phyloP scores from a whole-genome alignment of 53 echinoderm and acorn worm species.

The Astropecten irregularis region DNA sequence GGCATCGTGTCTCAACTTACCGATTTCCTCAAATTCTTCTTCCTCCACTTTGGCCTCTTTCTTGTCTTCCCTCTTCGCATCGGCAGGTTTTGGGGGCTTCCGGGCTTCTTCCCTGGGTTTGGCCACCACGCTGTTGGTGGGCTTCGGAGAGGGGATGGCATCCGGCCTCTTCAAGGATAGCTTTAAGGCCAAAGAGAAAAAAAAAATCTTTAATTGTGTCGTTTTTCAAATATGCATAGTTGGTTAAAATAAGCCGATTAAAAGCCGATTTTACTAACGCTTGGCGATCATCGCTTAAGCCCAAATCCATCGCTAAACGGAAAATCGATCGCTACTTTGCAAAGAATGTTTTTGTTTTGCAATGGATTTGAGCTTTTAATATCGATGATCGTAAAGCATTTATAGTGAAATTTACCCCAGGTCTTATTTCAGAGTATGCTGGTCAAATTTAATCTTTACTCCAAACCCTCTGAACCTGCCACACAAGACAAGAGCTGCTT shows the following conservation, averaged over 20 bases:
- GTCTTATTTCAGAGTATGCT: no score
- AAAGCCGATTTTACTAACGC: neutral
- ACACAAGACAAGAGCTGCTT: no score
- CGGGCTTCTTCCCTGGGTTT: conserved; percentile 21
- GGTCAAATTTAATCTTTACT: no score
- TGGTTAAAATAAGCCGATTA: neutral
- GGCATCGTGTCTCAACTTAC: no score
- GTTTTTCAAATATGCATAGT: neutral
- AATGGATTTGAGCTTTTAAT: no score
- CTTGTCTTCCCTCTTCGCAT: conserved; percentile 35
- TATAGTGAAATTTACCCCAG: no score
- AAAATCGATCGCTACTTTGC: no score
- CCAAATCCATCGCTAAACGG: no score
- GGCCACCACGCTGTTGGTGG: neutral
- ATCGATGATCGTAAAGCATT: no score
- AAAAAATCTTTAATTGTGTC: neutral
- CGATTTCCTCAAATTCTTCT: conserved; percentile 48
- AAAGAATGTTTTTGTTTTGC: no score
- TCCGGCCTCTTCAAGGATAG: conserved; percentile 24
- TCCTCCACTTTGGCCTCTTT: conserved; percentile 48
- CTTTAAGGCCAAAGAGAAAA: neutral
- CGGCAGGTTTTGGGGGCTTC: conserved; percentile 37
- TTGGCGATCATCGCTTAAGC: no score
- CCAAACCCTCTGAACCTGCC: no score
- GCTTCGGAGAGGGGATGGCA: neutral